Base-by-base conservation (phyloP, 2,113 vertebrate species). In the Stomatorhinus ivindoensis region DNA sequence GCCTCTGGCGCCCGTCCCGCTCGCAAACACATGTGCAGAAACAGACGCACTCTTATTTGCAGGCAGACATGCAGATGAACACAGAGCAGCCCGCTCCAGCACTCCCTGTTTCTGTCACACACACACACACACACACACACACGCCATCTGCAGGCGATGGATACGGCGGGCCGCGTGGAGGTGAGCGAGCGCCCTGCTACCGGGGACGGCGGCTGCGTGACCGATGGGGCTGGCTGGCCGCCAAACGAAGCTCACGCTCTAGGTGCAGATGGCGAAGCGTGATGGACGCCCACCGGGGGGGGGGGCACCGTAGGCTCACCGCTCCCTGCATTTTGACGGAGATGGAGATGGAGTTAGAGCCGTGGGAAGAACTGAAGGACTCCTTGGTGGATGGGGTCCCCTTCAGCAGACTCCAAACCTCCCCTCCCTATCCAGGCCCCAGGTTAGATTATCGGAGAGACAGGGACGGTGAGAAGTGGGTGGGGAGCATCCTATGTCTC, bases 241-340 rank as follows among this genome's bases (percentile, higher is more conserved):
- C 92, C 92, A 92, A 94, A 93, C 92, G 91, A 86, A 91, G 94
- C n/a, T 91, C 91, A 89, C 91, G 92, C 92, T 92, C 91, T 91
- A 92, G 91, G 91, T 93, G 94, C 94, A 95, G 94, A 95, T 94
- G 94, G 93, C 92, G 90, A 88, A 44, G 21, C 84, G 91, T 93
- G 94, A 95, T 94, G 94, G 94, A 95, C 92, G 91, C 88, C 88
- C 93, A 93, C 88, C n/a, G 86, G 93, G 90, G 24, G 91, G 86
- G 93, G 90, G 24, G 91, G 76, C 11, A 24, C 39, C 53, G 76
- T 19, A n/a, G 15, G 27, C 88, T 46, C 10, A 13, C 50, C 31
- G 4, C 5, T 35, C 35, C 31, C 73, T 19, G 35, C 31, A 39
- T 80, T 69, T 80, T 42, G 31, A 31, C 10, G n/a, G 27, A n/a